Percentiles rank a stretch among this genome's conserved stretches.
Evolutionary conservation across 2,113 vertebrate genomes (phyloP).

Genomic region (Phocoena phocoena): DNA sequence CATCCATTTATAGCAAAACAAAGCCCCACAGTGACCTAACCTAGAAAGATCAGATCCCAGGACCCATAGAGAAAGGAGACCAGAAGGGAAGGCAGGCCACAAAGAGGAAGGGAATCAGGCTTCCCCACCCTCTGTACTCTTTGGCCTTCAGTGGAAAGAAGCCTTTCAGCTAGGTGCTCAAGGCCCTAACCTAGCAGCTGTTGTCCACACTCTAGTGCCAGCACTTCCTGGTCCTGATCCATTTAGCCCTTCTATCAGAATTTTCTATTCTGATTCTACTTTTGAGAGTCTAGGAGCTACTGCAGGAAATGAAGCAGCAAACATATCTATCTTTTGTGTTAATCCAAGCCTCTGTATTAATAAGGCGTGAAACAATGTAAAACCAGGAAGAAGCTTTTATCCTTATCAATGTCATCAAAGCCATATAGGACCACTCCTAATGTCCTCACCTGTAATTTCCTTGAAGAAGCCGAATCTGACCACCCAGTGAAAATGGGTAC

Average conservation of each 20-base stretch:
- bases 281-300: background rate
- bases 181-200: background rate
- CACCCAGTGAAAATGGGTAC: background rate
- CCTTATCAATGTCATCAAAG: background rate
- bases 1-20: background rate
- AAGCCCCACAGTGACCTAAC: background rate
- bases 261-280: background rate
- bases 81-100: background rate
- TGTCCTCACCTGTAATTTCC: background rate
- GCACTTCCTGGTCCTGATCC: background rate
- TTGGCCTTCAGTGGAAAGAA: background rate
- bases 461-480: background rate
- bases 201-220: background rate
- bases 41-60: background rate
- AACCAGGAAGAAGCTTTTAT: background rate
- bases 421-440: background rate
- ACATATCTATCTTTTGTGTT: background rate
- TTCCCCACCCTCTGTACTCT: background rate
- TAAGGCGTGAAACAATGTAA: background rate
- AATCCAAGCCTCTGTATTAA: background rate
- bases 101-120: background rate
- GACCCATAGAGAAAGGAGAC: background rate
- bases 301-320: background rate
- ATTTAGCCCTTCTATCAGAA: background rate
- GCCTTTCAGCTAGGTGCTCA: background rate